Evolutionary conservation across 1,140 invertebrate genomes (phyloP).

Genomic region (Apolygus lucorum): DNA sequence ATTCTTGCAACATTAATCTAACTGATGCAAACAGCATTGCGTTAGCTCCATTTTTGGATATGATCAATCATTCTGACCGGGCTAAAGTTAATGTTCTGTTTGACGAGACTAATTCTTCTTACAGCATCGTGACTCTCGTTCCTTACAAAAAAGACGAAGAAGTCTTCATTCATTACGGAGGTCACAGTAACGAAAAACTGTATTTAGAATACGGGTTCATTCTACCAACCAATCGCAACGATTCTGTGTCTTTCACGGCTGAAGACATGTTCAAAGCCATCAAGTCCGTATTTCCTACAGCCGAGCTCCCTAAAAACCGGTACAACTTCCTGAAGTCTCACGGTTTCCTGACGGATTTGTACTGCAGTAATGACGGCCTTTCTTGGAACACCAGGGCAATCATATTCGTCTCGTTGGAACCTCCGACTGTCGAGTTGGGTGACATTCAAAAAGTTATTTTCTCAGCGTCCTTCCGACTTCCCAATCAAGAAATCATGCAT

Average conservation of each 20-base stretch:
- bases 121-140: constrained; percentile 32
- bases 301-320: constrained; percentile 37
- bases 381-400: constrained; percentile 45
- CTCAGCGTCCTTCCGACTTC: neutral
- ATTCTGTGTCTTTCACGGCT: constrained; percentile 28
- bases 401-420: constrained; percentile 38
- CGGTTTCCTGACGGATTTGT: constrained; percentile 43
- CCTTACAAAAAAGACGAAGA: constrained; percentile 33
- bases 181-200: constrained; percentile 34
- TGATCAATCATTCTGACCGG: constrained; percentile 49
- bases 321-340: constrained; percentile 46
- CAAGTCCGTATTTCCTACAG: constrained; percentile 29
- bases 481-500: neutral
- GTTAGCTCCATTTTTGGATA: constrained; percentile 53
- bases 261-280: constrained; percentile 29
- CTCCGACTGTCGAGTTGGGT: constrained; percentile 29
- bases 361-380: constrained; percentile 45
- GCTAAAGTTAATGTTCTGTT: constrained; percentile 32
- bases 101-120: constrained; percentile 29
- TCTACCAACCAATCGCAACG: constrained; percentile 33
- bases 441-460: constrained; percentile 32
- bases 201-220: constrained; percentile 37
- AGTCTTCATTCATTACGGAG: constrained; percentile 37
- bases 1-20: constrained; percentile 27
- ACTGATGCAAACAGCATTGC: constrained; percentile 42